These are phyloP conservation scores for Muschampia plurimacula DNA, from an alignment of 2,888 invertebrate species.

Conservation along the genomic window DNA sequence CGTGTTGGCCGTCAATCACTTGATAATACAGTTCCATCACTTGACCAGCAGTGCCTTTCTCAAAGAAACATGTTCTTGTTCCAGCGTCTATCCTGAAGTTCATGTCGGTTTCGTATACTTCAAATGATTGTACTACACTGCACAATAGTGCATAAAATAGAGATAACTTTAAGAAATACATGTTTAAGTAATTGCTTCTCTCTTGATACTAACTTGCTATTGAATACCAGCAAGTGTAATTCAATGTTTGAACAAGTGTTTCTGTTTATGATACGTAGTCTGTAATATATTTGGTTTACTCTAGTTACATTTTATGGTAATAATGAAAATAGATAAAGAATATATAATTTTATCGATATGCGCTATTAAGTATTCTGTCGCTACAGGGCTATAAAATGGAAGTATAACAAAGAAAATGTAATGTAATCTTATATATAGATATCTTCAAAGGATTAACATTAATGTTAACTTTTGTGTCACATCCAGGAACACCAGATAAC, in stretches of 20 bases:
- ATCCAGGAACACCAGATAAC: constrained; percentile 88
- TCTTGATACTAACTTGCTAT: constrained; percentile 22
- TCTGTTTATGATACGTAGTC: background rate
- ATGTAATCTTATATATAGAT: no score
- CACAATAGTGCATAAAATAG: constrained; percentile 42
- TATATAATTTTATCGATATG: no score
- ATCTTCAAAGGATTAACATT: no score
- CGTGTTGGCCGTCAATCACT: constrained; percentile 92
- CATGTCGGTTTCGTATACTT: constrained; percentile 65
- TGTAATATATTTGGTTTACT: background rate
- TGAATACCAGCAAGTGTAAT: background rate
- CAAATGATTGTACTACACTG: constrained; percentile 50
- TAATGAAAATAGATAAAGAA: no score
- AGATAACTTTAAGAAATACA: constrained; percentile 44
- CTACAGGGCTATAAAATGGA: no score
- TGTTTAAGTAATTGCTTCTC: constrained; percentile 39
- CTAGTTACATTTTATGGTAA: no score
- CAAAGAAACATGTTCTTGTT: constrained; percentile 68
- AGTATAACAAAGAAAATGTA: no score
- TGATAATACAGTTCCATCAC: constrained; percentile 77
- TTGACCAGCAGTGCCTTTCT: constrained; percentile 67
- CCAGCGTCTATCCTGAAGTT: constrained; percentile 74
- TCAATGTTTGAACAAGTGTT: constrained; percentile 55
- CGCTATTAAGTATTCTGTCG: no score
- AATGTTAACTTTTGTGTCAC: background rate